These are phyloP conservation scores for Galemys pyrenaicus DNA, from an alignment of 2,113 vertebrate genomes.

Conservation along the genomic window DNA sequence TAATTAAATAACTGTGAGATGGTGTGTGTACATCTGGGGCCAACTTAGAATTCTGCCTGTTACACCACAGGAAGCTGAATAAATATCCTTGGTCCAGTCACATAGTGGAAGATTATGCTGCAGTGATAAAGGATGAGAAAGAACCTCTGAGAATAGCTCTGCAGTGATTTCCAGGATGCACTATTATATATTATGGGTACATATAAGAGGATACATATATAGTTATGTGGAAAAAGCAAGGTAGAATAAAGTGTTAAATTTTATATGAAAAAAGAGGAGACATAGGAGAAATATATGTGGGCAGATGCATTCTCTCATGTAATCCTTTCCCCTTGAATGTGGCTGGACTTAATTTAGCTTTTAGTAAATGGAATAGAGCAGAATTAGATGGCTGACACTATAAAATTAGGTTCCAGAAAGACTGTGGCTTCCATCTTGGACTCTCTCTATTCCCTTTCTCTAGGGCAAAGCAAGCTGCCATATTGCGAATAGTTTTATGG, in stretches of 20 bases:
- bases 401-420: not conserved
- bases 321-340: not conserved
- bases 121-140: not conserved
- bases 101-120: not conserved
- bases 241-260: not conserved
- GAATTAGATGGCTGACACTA: not conserved
- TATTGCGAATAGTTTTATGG: not conserved
- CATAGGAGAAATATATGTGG: not conserved
- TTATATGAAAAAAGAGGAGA: not conserved
- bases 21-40: not conserved
- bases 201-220: no score
- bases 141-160: not conserved
- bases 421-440: not conserved
- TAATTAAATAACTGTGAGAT: not conserved
- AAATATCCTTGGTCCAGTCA: no score
- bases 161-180: not conserved
- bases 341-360: not conserved
- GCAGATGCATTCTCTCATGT: not conserved
- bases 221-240: not conserved
- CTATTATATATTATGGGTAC: not conserved
- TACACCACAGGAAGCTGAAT: not conserved
- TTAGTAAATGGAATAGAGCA: not conserved
- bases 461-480: not conserved
- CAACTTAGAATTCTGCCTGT: not conserved
- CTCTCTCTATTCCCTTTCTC: not conserved